Conservation (phyloP, 2,888 invertebrate species). For the Amphipoea lucens region DNA sequence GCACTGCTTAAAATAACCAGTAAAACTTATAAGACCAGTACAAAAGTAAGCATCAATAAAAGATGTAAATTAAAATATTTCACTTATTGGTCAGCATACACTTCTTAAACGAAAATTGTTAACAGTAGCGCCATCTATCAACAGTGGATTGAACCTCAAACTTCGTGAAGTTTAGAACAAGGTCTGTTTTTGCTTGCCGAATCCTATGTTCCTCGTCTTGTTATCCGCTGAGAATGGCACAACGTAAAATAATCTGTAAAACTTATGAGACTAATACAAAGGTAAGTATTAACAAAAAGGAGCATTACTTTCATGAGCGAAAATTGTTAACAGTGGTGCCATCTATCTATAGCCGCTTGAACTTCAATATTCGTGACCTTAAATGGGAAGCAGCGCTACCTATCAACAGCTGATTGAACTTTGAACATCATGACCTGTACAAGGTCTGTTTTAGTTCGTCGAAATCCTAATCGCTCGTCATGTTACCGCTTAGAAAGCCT, state of each 20-base stretch:
- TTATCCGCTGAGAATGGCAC: not conserved
- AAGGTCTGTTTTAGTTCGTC: not conserved
- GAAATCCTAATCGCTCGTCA: not conserved
- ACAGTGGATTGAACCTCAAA: not conserved
- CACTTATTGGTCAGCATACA: no score
- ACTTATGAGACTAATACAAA: not conserved
- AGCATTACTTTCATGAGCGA: not conserved
- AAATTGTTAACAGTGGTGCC: not conserved
- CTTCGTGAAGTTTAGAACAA: not conserved
- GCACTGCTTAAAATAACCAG: not conserved
- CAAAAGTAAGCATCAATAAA: not conserved
- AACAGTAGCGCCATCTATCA: not conserved
- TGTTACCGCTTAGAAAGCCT: not conserved
- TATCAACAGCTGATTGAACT: not conserved
- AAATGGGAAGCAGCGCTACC: not conserved
- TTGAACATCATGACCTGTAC: not conserved
- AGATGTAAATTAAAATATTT: no score
- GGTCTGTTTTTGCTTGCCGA: not conserved
- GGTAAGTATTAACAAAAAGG: not conserved
- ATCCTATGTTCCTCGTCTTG: not conserved
- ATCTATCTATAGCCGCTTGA: not conserved
- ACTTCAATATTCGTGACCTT: not conserved
- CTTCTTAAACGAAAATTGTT: no score
- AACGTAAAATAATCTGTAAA: not conserved
- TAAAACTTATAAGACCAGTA: not conserved